phyloP scores from a whole-genome alignment of 2,888 invertebrate species.

The Seira musarum region DNA sequence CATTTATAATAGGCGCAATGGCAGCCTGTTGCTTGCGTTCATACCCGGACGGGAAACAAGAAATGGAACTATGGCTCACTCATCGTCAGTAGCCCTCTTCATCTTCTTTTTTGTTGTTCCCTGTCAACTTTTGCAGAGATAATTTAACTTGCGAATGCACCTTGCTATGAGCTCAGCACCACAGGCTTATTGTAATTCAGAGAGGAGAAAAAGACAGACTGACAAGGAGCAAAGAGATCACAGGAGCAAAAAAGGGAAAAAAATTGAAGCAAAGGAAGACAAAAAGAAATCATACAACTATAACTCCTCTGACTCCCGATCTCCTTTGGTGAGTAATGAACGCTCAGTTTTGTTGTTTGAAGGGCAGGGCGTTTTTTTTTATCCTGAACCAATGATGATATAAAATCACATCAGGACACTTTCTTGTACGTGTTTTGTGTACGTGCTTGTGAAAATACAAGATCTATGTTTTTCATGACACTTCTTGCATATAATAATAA shows the following conservation, averaged over 20 bases:
- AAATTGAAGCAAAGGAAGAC: slow-evolving; percentile 7
- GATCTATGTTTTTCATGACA: not conserved
- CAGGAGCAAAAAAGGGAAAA: not conserved
- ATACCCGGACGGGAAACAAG: not conserved
- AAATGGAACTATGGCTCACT: not conserved
- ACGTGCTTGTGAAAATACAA: slow-evolving; percentile 1
- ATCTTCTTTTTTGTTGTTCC: slow-evolving; percentile 40
- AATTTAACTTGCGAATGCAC: slow-evolving; percentile 11
- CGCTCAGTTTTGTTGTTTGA: slow-evolving; percentile 36
- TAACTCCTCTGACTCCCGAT: slow-evolving; percentile 54
- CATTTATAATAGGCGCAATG: slow-evolving; percentile 10
- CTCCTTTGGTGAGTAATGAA: slow-evolving; percentile 55
- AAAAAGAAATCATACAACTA: slow-evolving; percentile 34
- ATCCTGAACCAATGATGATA: slow-evolving; percentile 38
- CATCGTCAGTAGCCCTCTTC: slow-evolving; percentile 21
- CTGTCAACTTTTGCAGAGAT: slow-evolving; percentile 57
- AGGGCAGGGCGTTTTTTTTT: slow-evolving; percentile 51
- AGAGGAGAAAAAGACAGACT: slow-evolving; percentile 19
- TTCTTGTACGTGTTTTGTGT: slow-evolving; percentile 6
- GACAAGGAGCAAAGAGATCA: slow-evolving; percentile 28
- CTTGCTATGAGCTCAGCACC: slow-evolving; percentile 7
- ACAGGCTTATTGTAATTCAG: slow-evolving; percentile 8
- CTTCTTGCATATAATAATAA: not conserved
- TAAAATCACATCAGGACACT: slow-evolving; percentile 34
- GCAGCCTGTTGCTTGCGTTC: not conserved